Evolutionary conservation across 1,140 invertebrate species (phyloP).

Genomic region (Heliconius himera): DNA sequence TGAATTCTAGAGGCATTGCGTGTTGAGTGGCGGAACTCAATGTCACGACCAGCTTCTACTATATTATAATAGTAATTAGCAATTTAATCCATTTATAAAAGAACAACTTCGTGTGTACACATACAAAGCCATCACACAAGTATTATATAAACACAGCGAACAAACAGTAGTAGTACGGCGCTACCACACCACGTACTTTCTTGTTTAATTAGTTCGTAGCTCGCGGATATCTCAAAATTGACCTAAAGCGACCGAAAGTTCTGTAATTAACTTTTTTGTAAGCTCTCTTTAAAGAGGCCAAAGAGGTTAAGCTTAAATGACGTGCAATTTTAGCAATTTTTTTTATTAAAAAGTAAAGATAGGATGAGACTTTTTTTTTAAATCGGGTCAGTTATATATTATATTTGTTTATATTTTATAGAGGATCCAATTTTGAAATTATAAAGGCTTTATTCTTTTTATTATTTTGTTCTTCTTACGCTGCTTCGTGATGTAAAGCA

Average conservation of each 20-base stretch:
- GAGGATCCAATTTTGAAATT: background rate
- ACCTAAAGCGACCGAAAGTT: conserved; percentile 1
- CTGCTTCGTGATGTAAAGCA: too few relatives aligned
- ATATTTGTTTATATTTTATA: too few relatives aligned
- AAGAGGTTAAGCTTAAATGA: background rate
- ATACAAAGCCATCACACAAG: background rate
- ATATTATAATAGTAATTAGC: too few relatives aligned
- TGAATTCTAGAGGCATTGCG: too few relatives aligned
- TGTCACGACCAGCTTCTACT: background rate
- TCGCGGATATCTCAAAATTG: background rate
- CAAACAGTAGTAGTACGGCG: background rate
- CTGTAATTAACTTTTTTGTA: conserved; percentile 2
- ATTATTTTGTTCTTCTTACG: background rate
- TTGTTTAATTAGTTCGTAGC: conserved; percentile 1
- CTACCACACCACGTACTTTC: background rate
- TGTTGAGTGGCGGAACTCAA: too few relatives aligned
- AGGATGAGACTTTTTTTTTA: too few relatives aligned
- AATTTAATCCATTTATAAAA: background rate
- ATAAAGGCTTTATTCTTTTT: background rate
- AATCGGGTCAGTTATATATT: too few relatives aligned
- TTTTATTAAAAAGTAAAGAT: too few relatives aligned
- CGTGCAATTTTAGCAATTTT: too few relatives aligned
- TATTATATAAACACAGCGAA: background rate
- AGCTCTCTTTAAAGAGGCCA: background rate
- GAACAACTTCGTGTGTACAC: background rate